Evolutionary conservation across 2,888 invertebrate genomes (phyloP), one percentile per base, ranked within the genome.

Genomic region (Caenorhabditis sulstoni): DNA sequence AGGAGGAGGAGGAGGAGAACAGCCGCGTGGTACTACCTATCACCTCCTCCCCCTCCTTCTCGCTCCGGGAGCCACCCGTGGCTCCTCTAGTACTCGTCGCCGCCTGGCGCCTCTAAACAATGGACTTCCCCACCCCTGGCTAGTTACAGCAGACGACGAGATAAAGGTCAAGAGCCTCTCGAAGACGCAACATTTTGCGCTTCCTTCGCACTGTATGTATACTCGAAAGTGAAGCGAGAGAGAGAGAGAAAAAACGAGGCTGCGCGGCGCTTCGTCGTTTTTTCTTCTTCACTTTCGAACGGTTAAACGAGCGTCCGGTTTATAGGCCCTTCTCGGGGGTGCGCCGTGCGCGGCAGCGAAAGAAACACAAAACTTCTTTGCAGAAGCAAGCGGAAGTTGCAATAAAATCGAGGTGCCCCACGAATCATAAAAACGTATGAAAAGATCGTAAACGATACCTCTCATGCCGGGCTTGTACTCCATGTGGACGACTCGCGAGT

Each of bases 101-200:
- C 62, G 39, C 70, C 62, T 61, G 70, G 47, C 55, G 53, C 61
- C 61, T 49, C 49, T 57, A 53, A 47, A 55, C 53, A 29, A 55
- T 52, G 53, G 52, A 68, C 44, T 9, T 47, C 18, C 12, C 29
- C n/a, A 16, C 14, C 11, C 44, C 57, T 35, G 22, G 41, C 11
- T 37, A 41, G 45, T 59, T 52, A 68, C 52, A 61, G 61, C 68
- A 68, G 59, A 59, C 59, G 68, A 52, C 52, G 62, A 62, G 70
- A 71, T 71, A 71, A 71, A 71, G 70, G 70, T 71, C 70, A 71
- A 71, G 70, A 71, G 70, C 45, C 70, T 71, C 70, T 71, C 62
- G 62, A 71, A 62, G 47, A 62, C 70, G 70, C 70, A 71, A 71
- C 57, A 57, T 57, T 57, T 57, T 57, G 39, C 57, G 57, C 41